phyloP scores from a whole-genome alignment of 2,888 invertebrate genomes.

The Amiota communis region DNA sequence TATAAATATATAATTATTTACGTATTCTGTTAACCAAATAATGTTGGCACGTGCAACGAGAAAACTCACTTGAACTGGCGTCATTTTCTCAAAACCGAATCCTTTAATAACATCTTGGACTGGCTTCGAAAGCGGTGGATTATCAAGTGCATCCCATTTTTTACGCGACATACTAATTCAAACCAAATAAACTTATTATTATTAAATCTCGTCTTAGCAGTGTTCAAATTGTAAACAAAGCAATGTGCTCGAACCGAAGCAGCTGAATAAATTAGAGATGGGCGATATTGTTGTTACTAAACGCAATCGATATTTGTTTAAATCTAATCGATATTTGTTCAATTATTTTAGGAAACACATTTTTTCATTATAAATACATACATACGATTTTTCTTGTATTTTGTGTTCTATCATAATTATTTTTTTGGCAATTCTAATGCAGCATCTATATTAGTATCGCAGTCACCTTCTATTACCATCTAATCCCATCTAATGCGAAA shows the following conservation, averaged over 20 bases:
- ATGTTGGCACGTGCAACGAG: not conserved
- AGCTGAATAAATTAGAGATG: too few relatives aligned
- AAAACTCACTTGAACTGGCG: constrained; percentile 75
- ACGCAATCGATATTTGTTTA: too few relatives aligned
- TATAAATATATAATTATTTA: not conserved
- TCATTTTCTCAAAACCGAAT: constrained; percentile 76
- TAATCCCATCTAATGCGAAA: too few relatives aligned
- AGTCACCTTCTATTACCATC: too few relatives aligned
- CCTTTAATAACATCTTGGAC: constrained; percentile 75
- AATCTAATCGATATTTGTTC: too few relatives aligned
- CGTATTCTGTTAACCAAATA: not conserved
- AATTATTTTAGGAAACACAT: too few relatives aligned
- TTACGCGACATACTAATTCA: constrained; percentile 68
- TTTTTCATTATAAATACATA: too few relatives aligned
- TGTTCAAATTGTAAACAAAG: not conserved
- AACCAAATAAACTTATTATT: not conserved
- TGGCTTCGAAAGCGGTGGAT: constrained; percentile 73
- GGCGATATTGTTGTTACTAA: too few relatives aligned
- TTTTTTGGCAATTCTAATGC: too few relatives aligned
- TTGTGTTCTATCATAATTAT: too few relatives aligned
- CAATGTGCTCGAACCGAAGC: not conserved
- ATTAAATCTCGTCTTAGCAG: not conserved
- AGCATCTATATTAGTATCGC: too few relatives aligned
- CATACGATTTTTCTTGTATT: too few relatives aligned
- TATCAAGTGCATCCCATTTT: constrained; percentile 74